Base-by-base conservation (phyloP, 2,797 vertebrate genomes). In the Parauchenoglanis ngamensis region DNA sequence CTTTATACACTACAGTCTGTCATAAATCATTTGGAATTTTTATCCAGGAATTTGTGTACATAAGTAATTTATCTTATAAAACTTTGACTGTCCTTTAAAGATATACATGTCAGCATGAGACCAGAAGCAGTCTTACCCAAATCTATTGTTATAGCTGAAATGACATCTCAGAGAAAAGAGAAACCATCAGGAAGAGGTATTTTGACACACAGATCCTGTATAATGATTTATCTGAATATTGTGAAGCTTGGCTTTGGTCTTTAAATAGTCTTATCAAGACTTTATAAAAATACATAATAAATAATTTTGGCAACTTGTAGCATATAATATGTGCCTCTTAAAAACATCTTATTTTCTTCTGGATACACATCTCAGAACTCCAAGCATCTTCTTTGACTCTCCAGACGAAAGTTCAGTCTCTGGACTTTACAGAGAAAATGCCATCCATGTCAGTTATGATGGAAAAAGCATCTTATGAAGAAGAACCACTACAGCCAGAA, bases 341-440 rank as follows among this genome's bases (percentile, higher is more conserved):
- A 70, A 85, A 86, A 57, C 57, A 5, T 77, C 70, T 82, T 88
- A 75, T 75, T 81, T 75, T 83, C 40, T 85, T 83, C 68, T 86
- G 73, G 73, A 79, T 84, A 80, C 75, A 23, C 23, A 77, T 85
- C 78, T 82, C 57, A 85, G 88, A 88, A 61, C 21, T 57, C 67
- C 61, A 85, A 85, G 83, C 28, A 49, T 35, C 56, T 13, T 15
- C 57, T n/a, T 23, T 65, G 78, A 78, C 44, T 85, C 61, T 44
- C 7, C 67, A 61, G 52, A 56, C 2, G 12, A 40, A 79, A 54
- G n/a, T 17, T 57, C 56, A 56, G 8, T 77, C 83, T 67, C 65
- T 63, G 63, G 13, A 2, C n/a, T 31, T 63, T 65, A 28, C 72
- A 68, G 40, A 87, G 13, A 83, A 83, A 68, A 68, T n/a, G 15